Percentiles rank a stretch among this genome's conserved stretches.
These are phyloP conservation scores for Perognathus longimembris DNA, from an alignment of 2,113 vertebrate genomes.

Conservation along the genomic window DNA sequence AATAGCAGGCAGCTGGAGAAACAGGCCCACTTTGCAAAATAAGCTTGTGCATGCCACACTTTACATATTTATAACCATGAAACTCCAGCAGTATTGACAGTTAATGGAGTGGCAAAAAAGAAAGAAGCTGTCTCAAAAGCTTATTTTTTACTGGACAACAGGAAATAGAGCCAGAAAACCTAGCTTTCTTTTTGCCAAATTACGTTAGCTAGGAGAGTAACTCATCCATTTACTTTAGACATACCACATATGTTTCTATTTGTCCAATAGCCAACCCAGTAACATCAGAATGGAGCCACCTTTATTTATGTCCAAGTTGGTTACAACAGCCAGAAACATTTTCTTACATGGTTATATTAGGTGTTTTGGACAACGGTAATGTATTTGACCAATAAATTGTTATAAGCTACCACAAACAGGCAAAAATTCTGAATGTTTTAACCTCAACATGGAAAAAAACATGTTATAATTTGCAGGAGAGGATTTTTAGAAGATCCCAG, in stretches of 20 bases:
- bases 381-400: conserved; percentile 36
- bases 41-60: conserved; percentile 28
- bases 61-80: conserved; percentile 72
- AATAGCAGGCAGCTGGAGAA: conserved; percentile 65
- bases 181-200: conserved; percentile 67
- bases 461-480: neutral
- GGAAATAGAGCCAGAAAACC: conserved; percentile 52
- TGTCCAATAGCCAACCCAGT: conserved; percentile 19
- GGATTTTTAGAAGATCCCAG: neutral
- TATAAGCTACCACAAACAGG: conserved; percentile 10
- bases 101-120: conserved; percentile 52
- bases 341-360: conserved; percentile 53
- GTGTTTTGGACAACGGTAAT: conserved; percentile 38
- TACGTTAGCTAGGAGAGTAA: conserved; percentile 64
- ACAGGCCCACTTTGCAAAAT: conserved; percentile 28
- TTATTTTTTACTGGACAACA: conserved; percentile 56
- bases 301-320: conserved; percentile 50
- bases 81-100: conserved; percentile 56
- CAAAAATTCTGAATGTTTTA: neutral
- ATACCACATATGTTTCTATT: conserved; percentile 57
- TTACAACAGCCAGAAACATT: neutral
- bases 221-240: conserved; percentile 62
- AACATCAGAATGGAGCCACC: conserved; percentile 14
- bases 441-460: neutral
- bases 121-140: conserved; percentile 53